Conservation (phyloP, 2,888 invertebrate species). For the Arctia plantaginis region DNA sequence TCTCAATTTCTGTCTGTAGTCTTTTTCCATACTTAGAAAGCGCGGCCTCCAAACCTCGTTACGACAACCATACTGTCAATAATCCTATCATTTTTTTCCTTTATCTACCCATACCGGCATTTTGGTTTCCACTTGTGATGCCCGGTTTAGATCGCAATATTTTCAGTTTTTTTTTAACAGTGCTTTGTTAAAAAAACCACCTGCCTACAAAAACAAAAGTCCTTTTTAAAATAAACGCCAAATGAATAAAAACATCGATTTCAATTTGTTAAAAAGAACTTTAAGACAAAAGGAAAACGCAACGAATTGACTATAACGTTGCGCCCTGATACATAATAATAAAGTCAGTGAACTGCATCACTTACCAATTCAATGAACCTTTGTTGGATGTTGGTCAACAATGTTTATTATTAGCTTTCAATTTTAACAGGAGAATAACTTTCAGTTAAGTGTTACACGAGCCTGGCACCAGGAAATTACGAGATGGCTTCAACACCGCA, state of each 20-base stretch:
- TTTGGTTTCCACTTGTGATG: background rate
- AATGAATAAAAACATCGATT: background rate
- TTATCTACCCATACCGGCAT: background rate
- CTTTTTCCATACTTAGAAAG: background rate
- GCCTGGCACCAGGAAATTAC: background rate
- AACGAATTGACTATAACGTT: conserved; percentile 16
- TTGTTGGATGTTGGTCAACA: conserved; percentile 19
- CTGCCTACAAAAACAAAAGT: background rate
- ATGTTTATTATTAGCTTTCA: conserved; percentile 7
- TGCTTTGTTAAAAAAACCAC: no score
- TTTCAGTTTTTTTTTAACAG: no score
- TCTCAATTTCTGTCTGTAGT: background rate
- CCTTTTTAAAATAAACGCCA: background rate
- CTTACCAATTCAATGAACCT: conserved; percentile 23
- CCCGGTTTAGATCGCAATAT: no score
- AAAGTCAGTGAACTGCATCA: conserved; percentile 24
- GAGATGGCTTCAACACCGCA: background rate
- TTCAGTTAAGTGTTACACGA: background rate
- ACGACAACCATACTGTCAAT: background rate
- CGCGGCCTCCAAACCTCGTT: background rate
- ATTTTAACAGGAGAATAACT: conserved; percentile 3
- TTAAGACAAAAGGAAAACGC: conserved; percentile 19
- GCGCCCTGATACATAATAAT: conserved; percentile 22
- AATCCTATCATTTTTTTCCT: background rate
- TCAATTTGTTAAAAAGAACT: background rate